Evolutionary conservation across 2,888 invertebrate genomes (phyloP), one percentile per base, ranked within the genome.

Genomic region (Aproaerema taeniolella): DNA sequence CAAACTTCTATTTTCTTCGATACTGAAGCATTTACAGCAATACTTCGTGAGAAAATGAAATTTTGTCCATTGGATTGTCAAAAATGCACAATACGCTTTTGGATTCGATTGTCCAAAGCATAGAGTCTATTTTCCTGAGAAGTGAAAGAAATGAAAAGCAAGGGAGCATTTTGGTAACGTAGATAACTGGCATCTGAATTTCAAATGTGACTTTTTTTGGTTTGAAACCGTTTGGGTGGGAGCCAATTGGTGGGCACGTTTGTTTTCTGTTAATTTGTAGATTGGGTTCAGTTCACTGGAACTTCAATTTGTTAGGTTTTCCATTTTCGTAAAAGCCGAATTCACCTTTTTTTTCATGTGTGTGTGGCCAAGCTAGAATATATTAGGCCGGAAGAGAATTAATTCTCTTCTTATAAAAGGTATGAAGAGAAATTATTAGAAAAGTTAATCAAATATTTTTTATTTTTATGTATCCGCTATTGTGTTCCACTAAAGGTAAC

Each of bases 181-280:
- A 49, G 52, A 60, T 56, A 59, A 62, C 55, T 53, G 58, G 39
- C 48, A 74, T 74, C 70, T 71, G 68, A 74, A 75, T 62, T 75
- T 75, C 70, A 69, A 67, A 73, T 74, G 60, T 55, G 60, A 61
- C 65, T 71, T 74, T 55, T 55, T 52, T 49, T 39, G 46, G 66
- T 67, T 57, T 32, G 31, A 30, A 31, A 35, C 38, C 15, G 44
- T 28, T 45, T 39, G 38, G 39, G 41, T 37, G 41, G 42, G 50
- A 49, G 77, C 79, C 78, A 79, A 68, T 62, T 60, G 64, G 63
- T 58, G 62, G 63, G 58, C 53, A 55, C 67, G 67, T 67, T 67
- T 71, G 68, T 73, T 74, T 75, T 71, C 59, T 68, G 67, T 74
- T 77, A 74, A 76, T 76, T 74, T 70, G 66, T 62, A 67, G 65